A percentile compares a stretch with the other conserved stretches of the same genome.
phyloP scores from a whole-genome alignment of 1,140 invertebrate genomes.

The Tetraneura akinire region DNA sequence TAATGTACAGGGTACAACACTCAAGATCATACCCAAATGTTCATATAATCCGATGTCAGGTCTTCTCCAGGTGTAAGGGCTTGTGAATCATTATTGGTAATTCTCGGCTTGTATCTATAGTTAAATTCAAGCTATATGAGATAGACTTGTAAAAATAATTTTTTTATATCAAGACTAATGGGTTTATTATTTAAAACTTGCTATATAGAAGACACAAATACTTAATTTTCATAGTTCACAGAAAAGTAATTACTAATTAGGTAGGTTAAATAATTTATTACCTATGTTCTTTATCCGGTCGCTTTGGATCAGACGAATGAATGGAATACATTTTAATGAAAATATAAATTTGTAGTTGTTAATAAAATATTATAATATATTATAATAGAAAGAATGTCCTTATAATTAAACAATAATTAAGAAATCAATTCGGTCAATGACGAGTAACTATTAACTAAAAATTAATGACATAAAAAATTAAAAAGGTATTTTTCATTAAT shows the following conservation, averaged over 20 bases:
- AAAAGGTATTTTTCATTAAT: too few relatives aligned
- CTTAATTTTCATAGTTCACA: neutral
- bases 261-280: slow-evolving; percentile 36
- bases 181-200: neutral
- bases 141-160: neutral
- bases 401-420: too few relatives aligned
- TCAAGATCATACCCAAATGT: slow-evolving; percentile 96
- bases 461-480: too few relatives aligned
- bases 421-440: too few relatives aligned
- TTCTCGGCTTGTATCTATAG: slow-evolving; percentile 73
- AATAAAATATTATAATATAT: too few relatives aligned
- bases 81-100: slow-evolving; percentile 63
- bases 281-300: slow-evolving; percentile 56
- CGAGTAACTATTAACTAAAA: too few relatives aligned
- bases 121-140: neutral
- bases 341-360: neutral
- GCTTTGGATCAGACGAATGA: slow-evolving; percentile 54
- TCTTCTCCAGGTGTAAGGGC: slow-evolving; percentile 68
- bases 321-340: slow-evolving; percentile 53
- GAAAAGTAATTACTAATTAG: neutral
- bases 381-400: too few relatives aligned
- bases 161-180: neutral
- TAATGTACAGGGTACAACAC: too few relatives aligned
- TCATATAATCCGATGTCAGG: slow-evolving; percentile 98
- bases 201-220: neutral